phyloP scores from a whole-genome alignment of 2,888 invertebrate genomes.

The Ormyrus labotus region DNA sequence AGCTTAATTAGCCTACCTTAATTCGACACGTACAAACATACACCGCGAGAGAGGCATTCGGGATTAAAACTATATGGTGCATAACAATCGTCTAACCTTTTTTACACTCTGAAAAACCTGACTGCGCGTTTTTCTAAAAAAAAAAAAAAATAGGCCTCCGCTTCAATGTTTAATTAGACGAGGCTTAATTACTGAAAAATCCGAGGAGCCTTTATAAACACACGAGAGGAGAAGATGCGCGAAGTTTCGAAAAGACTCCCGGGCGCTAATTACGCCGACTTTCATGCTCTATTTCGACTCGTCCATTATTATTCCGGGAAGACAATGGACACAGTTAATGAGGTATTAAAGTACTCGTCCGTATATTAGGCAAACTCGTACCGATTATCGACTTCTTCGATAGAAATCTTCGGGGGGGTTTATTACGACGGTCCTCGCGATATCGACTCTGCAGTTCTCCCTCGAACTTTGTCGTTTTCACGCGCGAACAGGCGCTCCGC shows the following conservation, averaged over 20 bases:
- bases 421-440: not conserved
- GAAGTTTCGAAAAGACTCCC: too few relatives aligned
- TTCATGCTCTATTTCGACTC: slow-evolving; percentile 40
- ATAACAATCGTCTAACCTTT: too few relatives aligned
- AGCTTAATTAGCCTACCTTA: too few relatives aligned
- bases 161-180: not conserved
- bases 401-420: not conserved
- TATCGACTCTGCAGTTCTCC: not conserved
- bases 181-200: not conserved
- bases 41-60: too few relatives aligned
- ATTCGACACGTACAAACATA: too few relatives aligned
- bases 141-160: too few relatives aligned
- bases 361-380: not conserved
- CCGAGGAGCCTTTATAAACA: not conserved
- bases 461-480: too few relatives aligned
- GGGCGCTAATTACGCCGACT: slow-evolving; percentile 35
- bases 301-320: slow-evolving; percentile 32
- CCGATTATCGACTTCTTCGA: slow-evolving; percentile 6
- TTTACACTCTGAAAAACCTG: too few relatives aligned
- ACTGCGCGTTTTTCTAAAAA: too few relatives aligned
- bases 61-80: too few relatives aligned
- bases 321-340: slow-evolving; percentile 42
- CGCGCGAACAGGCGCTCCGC: too few relatives aligned
- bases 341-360: slow-evolving; percentile 29
- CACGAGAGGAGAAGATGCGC: too few relatives aligned